A percentile compares a stretch with the other conserved stretches of the same genome.
These are phyloP conservation scores for Hydropsyche betteni DNA, from an alignment of 2,888 invertebrate species.

Conservation along the genomic window DNA sequence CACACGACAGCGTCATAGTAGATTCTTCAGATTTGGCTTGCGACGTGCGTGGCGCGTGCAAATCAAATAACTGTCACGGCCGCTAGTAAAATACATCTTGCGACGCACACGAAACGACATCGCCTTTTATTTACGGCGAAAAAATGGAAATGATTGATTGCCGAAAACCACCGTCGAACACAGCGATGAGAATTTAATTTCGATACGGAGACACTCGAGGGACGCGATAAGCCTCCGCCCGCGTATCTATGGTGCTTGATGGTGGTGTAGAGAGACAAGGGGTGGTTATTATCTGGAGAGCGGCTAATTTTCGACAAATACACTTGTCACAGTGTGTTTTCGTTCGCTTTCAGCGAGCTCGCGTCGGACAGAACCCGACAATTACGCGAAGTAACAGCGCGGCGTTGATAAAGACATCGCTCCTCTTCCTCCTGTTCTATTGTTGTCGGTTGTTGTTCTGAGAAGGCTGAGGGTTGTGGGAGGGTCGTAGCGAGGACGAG, in stretches of 20 bases:
- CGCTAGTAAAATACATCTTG: conserved; percentile 22
- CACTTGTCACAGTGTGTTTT: conserved; percentile 41
- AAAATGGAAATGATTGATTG: conserved; percentile 48
- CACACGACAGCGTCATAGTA: background rate
- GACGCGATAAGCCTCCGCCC: conserved; percentile 18
- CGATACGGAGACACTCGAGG: background rate
- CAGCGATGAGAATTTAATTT: background rate
- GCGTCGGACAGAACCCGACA: conserved; percentile 43
- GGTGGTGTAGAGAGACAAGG: conserved; percentile 9
- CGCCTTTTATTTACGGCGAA: conserved; percentile 46
- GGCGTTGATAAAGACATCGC: conserved; percentile 45
- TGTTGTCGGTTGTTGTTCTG: conserved; percentile 35
- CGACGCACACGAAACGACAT: conserved; percentile 31
- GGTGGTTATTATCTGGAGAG: conserved; percentile 27
- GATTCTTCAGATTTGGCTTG: background rate
- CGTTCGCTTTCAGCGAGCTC: conserved; percentile 25
- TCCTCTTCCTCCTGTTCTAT: conserved; percentile 36
- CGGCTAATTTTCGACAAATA: conserved; percentile 40
- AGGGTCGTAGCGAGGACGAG: conserved; percentile 19
- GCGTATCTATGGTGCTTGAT: conserved; percentile 1
- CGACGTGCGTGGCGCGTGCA: background rate
- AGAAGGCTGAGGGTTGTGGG: background rate
- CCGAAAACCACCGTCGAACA: conserved; percentile 1
- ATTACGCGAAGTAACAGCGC: conserved; percentile 47
- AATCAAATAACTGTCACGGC: conserved; percentile 39